Conservation (phyloP, 2,113 vertebrate species). For the Eclectus roratus region DNA sequence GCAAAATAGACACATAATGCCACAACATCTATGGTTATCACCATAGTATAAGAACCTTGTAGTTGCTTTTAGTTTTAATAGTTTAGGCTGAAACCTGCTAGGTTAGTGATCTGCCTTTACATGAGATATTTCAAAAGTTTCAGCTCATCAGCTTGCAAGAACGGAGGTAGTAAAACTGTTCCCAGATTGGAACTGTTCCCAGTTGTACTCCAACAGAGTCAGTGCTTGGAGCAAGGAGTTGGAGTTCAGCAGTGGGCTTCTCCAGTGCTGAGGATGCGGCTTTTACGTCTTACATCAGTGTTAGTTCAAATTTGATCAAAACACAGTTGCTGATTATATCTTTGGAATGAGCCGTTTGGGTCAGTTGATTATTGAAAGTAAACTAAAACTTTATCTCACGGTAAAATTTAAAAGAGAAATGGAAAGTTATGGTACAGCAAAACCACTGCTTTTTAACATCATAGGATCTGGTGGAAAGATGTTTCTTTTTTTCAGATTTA, state of each 20-base stretch:
- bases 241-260: not conserved
- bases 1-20: not conserved
- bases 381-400: not conserved
- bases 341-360: not conserved
- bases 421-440: not conserved
- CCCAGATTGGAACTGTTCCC: not conserved
- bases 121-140: not conserved
- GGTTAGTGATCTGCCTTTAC: not conserved
- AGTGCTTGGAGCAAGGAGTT: not conserved
- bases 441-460: not conserved
- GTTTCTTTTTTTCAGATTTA: not conserved
- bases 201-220: not conserved
- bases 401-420: not conserved
- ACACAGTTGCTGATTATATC: not conserved
- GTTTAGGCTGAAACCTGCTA: not conserved
- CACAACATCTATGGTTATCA: not conserved
- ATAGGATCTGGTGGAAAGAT: not conserved
- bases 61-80: not conserved
- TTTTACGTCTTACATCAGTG: not conserved
- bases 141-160: not conserved
- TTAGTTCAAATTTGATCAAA: not conserved
- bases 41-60: not conserved
- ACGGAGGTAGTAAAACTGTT: not conserved
- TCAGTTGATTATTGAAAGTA: not conserved
- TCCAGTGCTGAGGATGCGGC: not conserved